These are phyloP conservation scores for Centropyge bicolor DNA, from an alignment of 2,797 vertebrate genomes.

Conservation along the genomic window DNA sequence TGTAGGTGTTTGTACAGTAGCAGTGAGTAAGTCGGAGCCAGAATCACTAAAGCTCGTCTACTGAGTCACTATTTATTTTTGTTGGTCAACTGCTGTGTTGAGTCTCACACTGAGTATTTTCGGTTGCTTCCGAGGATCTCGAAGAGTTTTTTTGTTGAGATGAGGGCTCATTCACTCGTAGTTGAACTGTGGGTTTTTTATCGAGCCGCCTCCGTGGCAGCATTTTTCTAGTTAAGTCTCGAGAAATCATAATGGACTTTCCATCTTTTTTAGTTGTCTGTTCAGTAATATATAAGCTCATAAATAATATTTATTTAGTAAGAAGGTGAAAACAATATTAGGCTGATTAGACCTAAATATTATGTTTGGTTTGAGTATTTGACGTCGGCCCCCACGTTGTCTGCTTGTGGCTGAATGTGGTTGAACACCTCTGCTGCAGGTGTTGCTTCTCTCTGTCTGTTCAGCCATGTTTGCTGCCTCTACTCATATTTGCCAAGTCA, in stretches of 20 bases:
- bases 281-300: too few species aligned
- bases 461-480: slow-evolving; percentile 7
- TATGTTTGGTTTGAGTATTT: too few species aligned
- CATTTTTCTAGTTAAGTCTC: not conserved
- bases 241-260: not conserved
- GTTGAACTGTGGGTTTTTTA: not conserved
- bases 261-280: not conserved
- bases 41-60: too few species aligned
- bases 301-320: not conserved
- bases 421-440: not conserved
- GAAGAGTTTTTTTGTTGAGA: not conserved
- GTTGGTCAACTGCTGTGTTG: not conserved
- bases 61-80: not conserved
- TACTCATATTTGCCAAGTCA: not conserved
- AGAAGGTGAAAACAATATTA: too few species aligned
- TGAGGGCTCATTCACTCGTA: not conserved
- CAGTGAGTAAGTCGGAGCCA: not conserved
- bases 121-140: not conserved
- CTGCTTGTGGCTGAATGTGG: slow-evolving; percentile 1
- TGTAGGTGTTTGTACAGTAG: not conserved
- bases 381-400: too few species aligned
- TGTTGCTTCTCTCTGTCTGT: slow-evolving; percentile 14
- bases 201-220: not conserved
- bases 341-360: too few species aligned
- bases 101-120: not conserved